A percentile compares a stretch with the other conserved stretches of the same genome.
These are phyloP conservation scores for Brachionus asplanchnoidis DNA, from an alignment of 1,140 invertebrate genomes.

Conservation along the genomic window DNA sequence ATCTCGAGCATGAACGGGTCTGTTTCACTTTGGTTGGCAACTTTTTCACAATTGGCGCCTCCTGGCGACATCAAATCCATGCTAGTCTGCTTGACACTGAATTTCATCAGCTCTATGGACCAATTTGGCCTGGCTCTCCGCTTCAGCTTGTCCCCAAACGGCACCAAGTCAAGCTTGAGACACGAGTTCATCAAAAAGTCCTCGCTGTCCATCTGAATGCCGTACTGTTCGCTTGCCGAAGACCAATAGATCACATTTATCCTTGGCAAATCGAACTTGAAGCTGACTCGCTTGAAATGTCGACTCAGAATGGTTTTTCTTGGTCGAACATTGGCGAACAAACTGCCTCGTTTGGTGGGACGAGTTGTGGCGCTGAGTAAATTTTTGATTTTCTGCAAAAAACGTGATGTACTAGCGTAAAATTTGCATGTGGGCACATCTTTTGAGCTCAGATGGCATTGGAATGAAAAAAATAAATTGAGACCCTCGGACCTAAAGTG, in stretches of 20 bases:
- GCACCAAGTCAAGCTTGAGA: conserved; percentile 66
- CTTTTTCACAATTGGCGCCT: conserved; percentile 69
- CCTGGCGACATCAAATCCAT: conserved; percentile 42
- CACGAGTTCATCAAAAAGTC: conserved; percentile 61
- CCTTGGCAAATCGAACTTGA: conserved; percentile 64
- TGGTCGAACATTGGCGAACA: conserved; percentile 77
- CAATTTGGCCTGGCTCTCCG: conserved; percentile 80
- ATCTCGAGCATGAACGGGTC: conserved; percentile 35
- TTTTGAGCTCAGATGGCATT: conserved; percentile 46
- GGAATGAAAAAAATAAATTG: conserved; percentile 75
- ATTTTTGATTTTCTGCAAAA: conserved; percentile 87
- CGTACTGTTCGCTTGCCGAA: conserved; percentile 90
- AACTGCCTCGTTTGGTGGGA: conserved; percentile 77
- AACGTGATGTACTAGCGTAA: conserved; percentile 79
- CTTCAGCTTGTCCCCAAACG: conserved; percentile 74
- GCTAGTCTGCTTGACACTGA: conserved; percentile 63
- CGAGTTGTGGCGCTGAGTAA: conserved; percentile 90
- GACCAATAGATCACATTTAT: conserved; percentile 94
- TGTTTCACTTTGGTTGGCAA: conserved; percentile 76
- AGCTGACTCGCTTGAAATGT: conserved; percentile 66
- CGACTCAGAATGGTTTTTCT: conserved; percentile 83
- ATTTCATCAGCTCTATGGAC: conserved; percentile 83
- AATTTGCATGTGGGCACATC: conserved; percentile 69
- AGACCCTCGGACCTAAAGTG: conserved; percentile 91
- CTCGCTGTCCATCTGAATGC: conserved; percentile 82